Percentiles rank a stretch among this genome's conserved stretches.
Conservation (phyloP, 2,113 vertebrate genomes). For the Rhabdomys dilectus region DNA sequence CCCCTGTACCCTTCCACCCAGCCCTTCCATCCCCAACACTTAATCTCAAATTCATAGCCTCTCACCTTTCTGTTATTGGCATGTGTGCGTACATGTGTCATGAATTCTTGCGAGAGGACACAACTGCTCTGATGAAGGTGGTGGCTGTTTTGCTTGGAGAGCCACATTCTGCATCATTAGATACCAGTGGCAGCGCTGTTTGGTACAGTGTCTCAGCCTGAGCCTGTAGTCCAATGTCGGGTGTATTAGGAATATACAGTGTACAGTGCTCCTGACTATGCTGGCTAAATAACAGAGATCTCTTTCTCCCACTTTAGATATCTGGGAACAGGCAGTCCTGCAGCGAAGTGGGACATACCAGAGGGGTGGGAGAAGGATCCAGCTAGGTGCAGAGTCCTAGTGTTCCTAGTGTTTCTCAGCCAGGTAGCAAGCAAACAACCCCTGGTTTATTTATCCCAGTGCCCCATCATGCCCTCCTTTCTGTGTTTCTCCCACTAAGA, state of each 20-base stretch:
- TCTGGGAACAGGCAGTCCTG: neutral
- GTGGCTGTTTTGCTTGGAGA: neutral
- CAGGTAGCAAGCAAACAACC: neutral
- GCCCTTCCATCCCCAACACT: neutral
- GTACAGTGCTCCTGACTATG: neutral
- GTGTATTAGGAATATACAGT: neutral
- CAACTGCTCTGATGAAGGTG: neutral
- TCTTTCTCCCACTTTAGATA: neutral
- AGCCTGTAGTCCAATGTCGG: neutral
- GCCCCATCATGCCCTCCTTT: neutral
- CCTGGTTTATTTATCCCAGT: neutral
- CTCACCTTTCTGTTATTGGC: neutral
- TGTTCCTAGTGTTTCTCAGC: fast-evolving
- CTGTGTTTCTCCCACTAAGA: neutral
- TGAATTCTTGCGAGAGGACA: neutral
- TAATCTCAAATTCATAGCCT: neutral
- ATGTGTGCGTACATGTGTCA: neutral
- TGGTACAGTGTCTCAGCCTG: neutral
- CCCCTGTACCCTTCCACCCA: neutral
- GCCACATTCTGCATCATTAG: neutral
- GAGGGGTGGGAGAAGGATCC: neutral
- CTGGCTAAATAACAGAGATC: neutral
- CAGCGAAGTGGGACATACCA: too few species aligned
- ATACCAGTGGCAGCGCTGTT: neutral
- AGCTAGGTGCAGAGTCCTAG: neutral